A percentile compares a stretch with the other conserved stretches of the same genome.
Conservation (phyloP, 1,140 invertebrate species). For the Ditylenchus dipsaci region DNA sequence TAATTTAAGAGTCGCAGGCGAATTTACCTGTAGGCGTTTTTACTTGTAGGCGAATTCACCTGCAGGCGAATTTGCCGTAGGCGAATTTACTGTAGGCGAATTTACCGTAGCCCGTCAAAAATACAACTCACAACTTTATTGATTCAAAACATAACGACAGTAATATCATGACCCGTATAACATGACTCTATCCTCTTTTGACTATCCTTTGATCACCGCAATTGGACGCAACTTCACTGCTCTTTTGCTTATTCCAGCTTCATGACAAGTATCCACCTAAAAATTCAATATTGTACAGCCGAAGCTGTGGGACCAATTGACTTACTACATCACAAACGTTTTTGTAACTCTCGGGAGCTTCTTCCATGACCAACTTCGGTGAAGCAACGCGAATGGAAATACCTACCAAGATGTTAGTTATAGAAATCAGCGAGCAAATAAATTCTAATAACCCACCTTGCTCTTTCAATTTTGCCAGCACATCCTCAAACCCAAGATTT, state of each 20-base stretch:
- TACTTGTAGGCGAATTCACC: too few relatives aligned
- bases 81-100: too few relatives aligned
- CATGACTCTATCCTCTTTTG: too few relatives aligned
- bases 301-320: too few relatives aligned
- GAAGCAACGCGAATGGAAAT: constrained; percentile 89
- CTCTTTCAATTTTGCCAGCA: constrained; percentile 76
- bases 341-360: constrained; percentile 98
- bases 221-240: constrained; percentile 94
- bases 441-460: constrained; percentile 70
- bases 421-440: background rate
- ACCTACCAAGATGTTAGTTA: background rate
- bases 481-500: constrained; percentile 86
- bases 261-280: constrained; percentile 84
- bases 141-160: background rate
- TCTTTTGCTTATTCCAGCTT: constrained; percentile 93
- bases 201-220: constrained; percentile 93
- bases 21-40: too few relatives aligned
- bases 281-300: too few relatives aligned
- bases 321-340: constrained; percentile 92
- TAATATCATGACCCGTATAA: constrained; percentile 6
- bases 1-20: too few relatives aligned
- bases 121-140: background rate
- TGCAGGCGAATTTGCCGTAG: too few relatives aligned
- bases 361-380: constrained; percentile 98
- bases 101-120: background rate